Percentiles rank a stretch among this genome's conserved stretches.
Evolutionary conservation across 2,797 vertebrate species (phyloP).

Genomic region (Neosalanx taihuensis): DNA sequence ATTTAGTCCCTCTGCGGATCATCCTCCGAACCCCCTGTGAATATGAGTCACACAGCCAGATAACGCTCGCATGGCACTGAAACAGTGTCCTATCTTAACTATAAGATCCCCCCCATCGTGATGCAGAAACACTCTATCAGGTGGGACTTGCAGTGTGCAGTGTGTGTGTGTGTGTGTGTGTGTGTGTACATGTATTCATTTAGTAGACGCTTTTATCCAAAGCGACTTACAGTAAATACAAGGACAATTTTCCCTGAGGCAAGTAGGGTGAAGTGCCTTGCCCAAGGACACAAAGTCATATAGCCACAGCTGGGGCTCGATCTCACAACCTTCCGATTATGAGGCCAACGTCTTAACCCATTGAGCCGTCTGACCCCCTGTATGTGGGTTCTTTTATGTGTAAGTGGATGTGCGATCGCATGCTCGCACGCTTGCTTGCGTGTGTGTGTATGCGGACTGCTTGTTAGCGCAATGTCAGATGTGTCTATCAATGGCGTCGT

Average conservation of each 20-base stretch:
- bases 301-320: too few relatives aligned
- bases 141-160: constrained; percentile 21
- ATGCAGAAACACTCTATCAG: constrained; percentile 29
- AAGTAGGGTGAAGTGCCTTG: too few relatives aligned
- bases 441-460: constrained; percentile 23
- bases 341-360: too few relatives aligned
- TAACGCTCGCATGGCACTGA: constrained; percentile 37
- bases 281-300: too few relatives aligned
- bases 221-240: too few relatives aligned
- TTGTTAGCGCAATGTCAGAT: constrained; percentile 60
- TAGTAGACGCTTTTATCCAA: neutral
- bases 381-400: constrained; percentile 7
- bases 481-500: constrained; percentile 53
- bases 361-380: neutral
- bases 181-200: neutral
- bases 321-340: too few relatives aligned
- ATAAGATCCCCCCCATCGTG: constrained; percentile 15
- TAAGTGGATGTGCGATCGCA: neutral
- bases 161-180: constrained; percentile 7
- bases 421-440: constrained; percentile 7
- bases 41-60: constrained; percentile 30
- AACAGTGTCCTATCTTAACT: constrained; percentile 31
- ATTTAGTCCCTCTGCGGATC: constrained; percentile 55
- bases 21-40: constrained; percentile 42
- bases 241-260: too few relatives aligned